Base-by-base conservation (phyloP, 2,797 vertebrate species). In the Limnodromus scolopaceus region DNA sequence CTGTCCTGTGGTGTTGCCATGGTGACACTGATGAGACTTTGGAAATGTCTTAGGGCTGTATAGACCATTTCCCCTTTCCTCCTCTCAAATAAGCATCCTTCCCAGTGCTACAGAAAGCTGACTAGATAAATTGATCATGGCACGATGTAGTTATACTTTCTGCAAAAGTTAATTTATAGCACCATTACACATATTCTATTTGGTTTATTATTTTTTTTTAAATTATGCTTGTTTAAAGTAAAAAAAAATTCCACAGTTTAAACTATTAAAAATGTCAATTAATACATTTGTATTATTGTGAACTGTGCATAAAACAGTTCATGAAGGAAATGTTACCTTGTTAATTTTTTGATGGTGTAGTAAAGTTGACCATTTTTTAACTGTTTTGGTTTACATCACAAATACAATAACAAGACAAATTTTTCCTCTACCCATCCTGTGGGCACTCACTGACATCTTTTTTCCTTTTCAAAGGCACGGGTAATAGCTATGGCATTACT, bases 11-110 rank as follows among this genome's bases (percentile, higher is more conserved):
- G 38, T 41, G 55, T 75, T 95, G 66, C 65, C 55, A 39, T 53
- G 58, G 60, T 77, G 92, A 97, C 55, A 66, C 27, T 46, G 28
- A 66, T 81, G 41, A 55, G 66, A 39, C 72, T 93, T 45, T 51
- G 41, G 49, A 58, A 91, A 32, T 51, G 9, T 69, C 32, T 72
- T 82, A 25, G 45, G 80, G 34, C 77, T 86, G 30, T 60, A 13
- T 11, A 68, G n/a, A 27, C 39, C 30, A 24, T 54, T 63, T 77
- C 11, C 30, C 19, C 19, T 71, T 77, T 66, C 24, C 22, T 72
- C 32, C 17, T 70, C 83, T 39, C 11, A 69, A 27, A 18, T 65
- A 41, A 71, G 45, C 78, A 32, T 32, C 24, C 16, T 82, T 87
- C 72, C 39, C 28, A 36, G 36, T 48, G 12, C n/a, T 69, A 65